Evolutionary conservation across 2,888 invertebrate genomes (phyloP).

Genomic region (Hypercompe scribonia): DNA sequence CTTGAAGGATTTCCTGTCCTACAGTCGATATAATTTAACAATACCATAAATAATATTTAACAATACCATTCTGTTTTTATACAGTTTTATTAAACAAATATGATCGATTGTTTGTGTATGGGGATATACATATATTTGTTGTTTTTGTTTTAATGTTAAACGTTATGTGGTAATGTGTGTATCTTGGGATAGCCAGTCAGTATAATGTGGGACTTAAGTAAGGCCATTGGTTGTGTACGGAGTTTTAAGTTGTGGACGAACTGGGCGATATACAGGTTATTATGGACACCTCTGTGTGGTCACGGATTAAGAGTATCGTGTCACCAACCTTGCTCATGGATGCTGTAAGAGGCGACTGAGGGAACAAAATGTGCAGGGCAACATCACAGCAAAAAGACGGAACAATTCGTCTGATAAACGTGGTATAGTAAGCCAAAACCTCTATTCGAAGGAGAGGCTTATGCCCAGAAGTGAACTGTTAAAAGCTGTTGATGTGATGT

Average conservation of each 20-base stretch:
- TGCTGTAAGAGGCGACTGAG: too few species aligned
- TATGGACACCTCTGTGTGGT: too few species aligned
- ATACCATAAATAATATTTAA: not conserved
- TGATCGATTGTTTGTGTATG: not conserved
- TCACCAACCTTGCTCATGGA: too few species aligned
- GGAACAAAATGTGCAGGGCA: too few species aligned
- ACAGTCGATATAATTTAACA: not conserved
- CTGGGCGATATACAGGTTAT: not conserved
- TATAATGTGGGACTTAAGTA: constrained; percentile 2
- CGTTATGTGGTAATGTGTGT: not conserved
- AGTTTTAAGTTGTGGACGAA: constrained; percentile 1
- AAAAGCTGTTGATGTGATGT: too few species aligned
- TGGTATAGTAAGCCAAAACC: too few species aligned
- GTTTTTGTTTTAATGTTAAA: not conserved
- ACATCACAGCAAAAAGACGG: too few species aligned
- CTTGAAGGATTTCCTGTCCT: not conserved
- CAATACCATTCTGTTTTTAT: not conserved
- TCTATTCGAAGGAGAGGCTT: too few species aligned
- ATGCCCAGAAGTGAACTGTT: too few species aligned
- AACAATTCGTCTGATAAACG: too few species aligned
- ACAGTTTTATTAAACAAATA: not conserved
- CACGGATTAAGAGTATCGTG: too few species aligned
- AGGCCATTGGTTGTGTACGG: not conserved
- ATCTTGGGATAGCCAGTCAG: not conserved
- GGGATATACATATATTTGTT: not conserved